phyloP scores from a whole-genome alignment of 2,113 vertebrate genomes.

The Vidua macroura region DNA sequence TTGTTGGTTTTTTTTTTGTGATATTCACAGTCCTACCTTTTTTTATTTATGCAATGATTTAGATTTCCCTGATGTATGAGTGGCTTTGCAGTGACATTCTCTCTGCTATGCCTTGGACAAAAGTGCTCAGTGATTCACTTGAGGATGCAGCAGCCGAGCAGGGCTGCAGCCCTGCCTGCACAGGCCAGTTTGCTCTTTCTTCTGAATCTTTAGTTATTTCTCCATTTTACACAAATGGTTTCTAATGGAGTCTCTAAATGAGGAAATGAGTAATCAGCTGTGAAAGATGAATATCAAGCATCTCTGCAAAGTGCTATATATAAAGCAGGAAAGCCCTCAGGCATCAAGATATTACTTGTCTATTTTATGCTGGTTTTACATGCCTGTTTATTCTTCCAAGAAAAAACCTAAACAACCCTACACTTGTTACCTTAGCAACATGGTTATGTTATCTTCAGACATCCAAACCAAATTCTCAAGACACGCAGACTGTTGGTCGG shows the following conservation, averaged over 20 bases:
- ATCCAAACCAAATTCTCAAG: neutral
- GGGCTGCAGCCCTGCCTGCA: neutral
- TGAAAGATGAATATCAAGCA: neutral
- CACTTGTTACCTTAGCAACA: slow-evolving; percentile 42
- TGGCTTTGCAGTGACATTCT: neutral
- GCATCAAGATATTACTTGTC: neutral
- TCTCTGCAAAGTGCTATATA: neutral
- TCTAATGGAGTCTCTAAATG: neutral
- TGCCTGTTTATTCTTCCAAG: slow-evolving; percentile 2
- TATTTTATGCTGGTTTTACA: slow-evolving; percentile 13
- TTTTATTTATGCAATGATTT: neutral
- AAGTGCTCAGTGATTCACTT: neutral
- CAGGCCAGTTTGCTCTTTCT: neutral
- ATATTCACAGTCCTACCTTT: neutral
- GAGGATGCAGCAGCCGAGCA: neutral
- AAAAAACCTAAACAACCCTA: neutral
- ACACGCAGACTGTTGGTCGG: neutral
- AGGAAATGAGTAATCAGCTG: neutral
- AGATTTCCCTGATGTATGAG: neutral
- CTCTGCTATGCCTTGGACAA: neutral
- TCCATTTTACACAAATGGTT: neutral
- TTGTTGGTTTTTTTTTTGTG: neutral
- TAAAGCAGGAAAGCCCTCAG: neutral
- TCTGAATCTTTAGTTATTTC: neutral
- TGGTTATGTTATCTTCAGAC: neutral